Percentiles rank a stretch among this genome's conserved stretches.
phyloP scores from a whole-genome alignment of 2,113 vertebrate genomes.

The Cranoglanis bouderius region DNA sequence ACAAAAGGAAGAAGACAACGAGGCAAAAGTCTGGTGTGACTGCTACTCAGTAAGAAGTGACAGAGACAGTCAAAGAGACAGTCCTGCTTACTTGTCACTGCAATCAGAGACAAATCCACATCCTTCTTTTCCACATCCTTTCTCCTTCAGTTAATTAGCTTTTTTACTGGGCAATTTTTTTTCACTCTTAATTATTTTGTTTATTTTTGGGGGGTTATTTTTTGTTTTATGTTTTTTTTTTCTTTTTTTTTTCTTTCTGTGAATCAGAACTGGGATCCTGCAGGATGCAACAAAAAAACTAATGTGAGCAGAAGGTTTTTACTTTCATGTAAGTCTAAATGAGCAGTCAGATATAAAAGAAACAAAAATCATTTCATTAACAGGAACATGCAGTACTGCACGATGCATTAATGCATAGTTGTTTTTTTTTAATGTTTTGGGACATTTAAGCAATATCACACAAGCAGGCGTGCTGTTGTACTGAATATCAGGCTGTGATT shows the following conservation, averaged over 20 bases:
- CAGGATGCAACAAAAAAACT: background rate
- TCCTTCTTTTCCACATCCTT: background rate
- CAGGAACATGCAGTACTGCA: background rate
- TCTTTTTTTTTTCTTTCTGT: background rate
- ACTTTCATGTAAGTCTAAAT: background rate
- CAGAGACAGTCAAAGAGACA: background rate
- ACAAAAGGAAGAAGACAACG: background rate
- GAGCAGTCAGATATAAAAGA: background rate
- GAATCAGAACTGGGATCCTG: background rate
- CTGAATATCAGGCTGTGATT: background rate
- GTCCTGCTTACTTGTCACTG: background rate
- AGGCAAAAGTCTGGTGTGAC: background rate
- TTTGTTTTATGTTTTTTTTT: too few species aligned
- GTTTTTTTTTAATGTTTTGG: background rate
- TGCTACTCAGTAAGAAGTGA: background rate
- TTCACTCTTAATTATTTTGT: too few species aligned
- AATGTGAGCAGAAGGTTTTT: background rate
- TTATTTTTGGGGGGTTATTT: background rate
- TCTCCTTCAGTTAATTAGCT: background rate
- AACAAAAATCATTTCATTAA: background rate
- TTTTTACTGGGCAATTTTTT: background rate
- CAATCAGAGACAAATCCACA: background rate
- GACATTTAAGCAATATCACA: background rate
- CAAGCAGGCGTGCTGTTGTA: background rate
- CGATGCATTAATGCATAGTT: background rate